Evolutionary conservation across 2,888 invertebrate species (phyloP), one percentile per base, ranked within the genome.

Genomic region (Iselma pallidipennis): DNA sequence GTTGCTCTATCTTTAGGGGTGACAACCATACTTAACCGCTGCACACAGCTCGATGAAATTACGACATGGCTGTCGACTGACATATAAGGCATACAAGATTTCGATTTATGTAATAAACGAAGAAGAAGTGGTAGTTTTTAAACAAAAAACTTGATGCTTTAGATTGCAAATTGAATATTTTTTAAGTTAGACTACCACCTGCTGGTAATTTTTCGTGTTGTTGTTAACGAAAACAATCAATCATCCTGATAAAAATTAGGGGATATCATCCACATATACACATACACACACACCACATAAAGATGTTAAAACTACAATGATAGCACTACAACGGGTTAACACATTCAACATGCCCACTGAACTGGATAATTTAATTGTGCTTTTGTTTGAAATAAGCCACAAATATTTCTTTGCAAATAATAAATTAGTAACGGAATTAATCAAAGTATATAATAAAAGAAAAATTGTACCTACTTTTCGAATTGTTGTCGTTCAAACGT

Each of bases 301-400:
- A 68, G 69, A 71, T 71, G 67, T 69, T 71, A 66, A 63, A 70
- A 68, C 70, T 71, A 67, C 70, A 70, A 75, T 73, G 76, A 77
- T 77, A 76, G 77, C 75, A 74, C 75, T 28, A 54, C 52, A 67
- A 63, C 62, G 64, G 59, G 63, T 72, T 67, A 63, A 61, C 61
- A 57, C 75, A 74, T 75, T 73, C 73, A 71, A 54, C 65, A 59
- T 67, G 68, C 61, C 62, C 75, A 73, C 62, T 72, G 74, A 72
- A 61, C 72, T 55, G 72, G 49, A 71, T 75, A 68, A 75, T 75
- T 69, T 63, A 70, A 75, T 75, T 68, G 70, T 66, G 70, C 71
- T 70, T 69, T 66, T 69, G 68, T 70, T 71, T 65, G 74, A 73
- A 73, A 71, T 68, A 69, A 69, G 71, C 71, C 69, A 67, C 73